These are phyloP conservation scores for Rhinoptilus africanus DNA, from an alignment of 2,113 vertebrate genomes.

Conservation along the genomic window DNA sequence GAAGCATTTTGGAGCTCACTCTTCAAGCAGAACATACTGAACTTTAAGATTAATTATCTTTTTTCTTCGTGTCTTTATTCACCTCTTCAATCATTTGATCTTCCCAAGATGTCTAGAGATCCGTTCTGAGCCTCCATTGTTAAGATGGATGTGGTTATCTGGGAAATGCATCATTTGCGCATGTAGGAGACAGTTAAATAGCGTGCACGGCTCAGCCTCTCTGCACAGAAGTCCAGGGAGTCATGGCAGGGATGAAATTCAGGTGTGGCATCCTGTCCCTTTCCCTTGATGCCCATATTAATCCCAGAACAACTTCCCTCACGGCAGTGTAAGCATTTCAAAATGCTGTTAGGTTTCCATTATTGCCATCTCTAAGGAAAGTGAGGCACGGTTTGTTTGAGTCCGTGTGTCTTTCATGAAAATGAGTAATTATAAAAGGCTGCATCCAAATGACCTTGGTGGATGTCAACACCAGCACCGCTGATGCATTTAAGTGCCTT, in stretches of 20 bases:
- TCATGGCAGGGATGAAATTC: slow-evolving; percentile 23
- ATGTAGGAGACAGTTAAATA: slow-evolving; percentile 19
- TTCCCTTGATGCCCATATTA: slow-evolving; percentile 32
- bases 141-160: slow-evolving; percentile 38
- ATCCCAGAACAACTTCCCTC: slow-evolving; percentile 23
- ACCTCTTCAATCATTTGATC: slow-evolving; percentile 34
- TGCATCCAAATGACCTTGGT: slow-evolving; percentile 31
- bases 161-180: slow-evolving; percentile 44
- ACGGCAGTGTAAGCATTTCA: slow-evolving; percentile 18
- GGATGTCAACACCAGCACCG: slow-evolving; percentile 27
- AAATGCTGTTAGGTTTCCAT: slow-evolving; percentile 26
- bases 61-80: neutral
- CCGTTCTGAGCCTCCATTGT: slow-evolving; percentile 1
- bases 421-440: slow-evolving; percentile 36
- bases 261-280: neutral
- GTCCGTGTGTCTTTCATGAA: neutral
- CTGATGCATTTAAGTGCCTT: slow-evolving; percentile 21
- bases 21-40: neutral
- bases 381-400: neutral
- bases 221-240: neutral
- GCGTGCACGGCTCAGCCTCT: neutral
- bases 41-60: slow-evolving; percentile 5
- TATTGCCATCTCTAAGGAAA: slow-evolving; percentile 9
- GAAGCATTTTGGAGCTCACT: neutral
- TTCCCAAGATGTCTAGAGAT: neutral